These are phyloP conservation scores for Pan paniscus DNA, from an alignment of 2,113 vertebrate species.

Conservation along the genomic window DNA sequence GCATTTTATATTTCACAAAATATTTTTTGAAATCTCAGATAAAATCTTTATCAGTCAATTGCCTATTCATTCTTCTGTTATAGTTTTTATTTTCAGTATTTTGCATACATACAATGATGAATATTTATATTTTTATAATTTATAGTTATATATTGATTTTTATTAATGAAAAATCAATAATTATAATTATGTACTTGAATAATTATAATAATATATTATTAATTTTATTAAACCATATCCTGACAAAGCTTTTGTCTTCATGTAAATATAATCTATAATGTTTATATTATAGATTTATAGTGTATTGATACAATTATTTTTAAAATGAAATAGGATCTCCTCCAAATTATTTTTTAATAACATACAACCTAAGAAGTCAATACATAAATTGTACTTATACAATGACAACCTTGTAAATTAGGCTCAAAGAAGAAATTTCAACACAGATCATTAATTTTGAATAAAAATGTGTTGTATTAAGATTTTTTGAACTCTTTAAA, in stretches of 20 bases:
- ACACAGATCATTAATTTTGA: background rate
- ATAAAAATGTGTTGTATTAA: background rate
- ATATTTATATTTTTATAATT: background rate
- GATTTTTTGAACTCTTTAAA: background rate
- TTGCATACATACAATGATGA: background rate
- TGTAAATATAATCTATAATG: background rate
- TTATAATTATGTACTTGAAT: background rate
- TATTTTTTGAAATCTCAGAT: background rate
- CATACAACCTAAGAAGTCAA: background rate
- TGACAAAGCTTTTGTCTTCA: background rate
- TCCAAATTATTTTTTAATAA: background rate
- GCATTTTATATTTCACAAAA: background rate
- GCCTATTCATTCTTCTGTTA: background rate
- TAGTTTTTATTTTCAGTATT: background rate
- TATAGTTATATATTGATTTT: background rate
- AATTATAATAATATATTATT: background rate
- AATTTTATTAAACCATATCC: background rate
- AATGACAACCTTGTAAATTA: background rate
- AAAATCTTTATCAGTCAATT: background rate
- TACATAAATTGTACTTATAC: background rate
- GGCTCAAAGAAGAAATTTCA: background rate
- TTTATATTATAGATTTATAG: background rate
- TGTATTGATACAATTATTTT: background rate
- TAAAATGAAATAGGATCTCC: background rate
- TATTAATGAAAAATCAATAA: background rate